A percentile compares a stretch with the other conserved stretches of the same genome.
Evolutionary conservation across 2,888 invertebrate species (phyloP).

Genomic region (Zootermopsis nevadensis): DNA sequence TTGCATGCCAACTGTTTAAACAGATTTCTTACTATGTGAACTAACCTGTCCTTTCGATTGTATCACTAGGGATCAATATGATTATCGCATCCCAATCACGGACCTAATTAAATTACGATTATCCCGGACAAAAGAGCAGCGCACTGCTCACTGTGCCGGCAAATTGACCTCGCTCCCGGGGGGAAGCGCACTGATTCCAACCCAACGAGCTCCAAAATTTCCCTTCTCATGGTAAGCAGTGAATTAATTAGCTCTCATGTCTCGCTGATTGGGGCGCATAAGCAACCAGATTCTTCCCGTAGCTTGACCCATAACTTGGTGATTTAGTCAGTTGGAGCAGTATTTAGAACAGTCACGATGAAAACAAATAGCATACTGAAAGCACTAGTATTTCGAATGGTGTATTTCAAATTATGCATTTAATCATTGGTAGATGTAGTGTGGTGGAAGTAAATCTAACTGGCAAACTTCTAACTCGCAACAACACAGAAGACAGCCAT

Average conservation of each 20-base stretch:
- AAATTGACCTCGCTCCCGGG: conserved; percentile 18
- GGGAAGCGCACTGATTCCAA: neutral
- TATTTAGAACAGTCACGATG: too few species aligned
- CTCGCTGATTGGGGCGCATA: neutral
- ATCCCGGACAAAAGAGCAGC: conserved; percentile 33
- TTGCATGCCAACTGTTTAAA: conserved; percentile 1
- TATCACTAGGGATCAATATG: conserved; percentile 15
- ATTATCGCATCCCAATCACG: conserved; percentile 28
- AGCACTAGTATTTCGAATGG: too few species aligned
- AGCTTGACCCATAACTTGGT: neutral
- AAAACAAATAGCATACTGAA: too few species aligned
- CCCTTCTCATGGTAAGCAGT: conserved; percentile 2
- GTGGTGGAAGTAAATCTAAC: too few species aligned
- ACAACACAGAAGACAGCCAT: too few species aligned
- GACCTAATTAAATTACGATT: conserved; percentile 32
- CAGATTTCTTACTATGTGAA: conserved; percentile 7
- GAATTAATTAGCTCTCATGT: conserved; percentile 19
- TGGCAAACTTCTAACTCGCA: too few species aligned
- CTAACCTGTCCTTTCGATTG: conserved; percentile 2
- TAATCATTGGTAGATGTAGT: too few species aligned
- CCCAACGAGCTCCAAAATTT: conserved; percentile 23
- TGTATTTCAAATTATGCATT: too few species aligned
- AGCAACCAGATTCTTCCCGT: neutral
- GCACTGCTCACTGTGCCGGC: conserved; percentile 25
- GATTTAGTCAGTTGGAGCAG: too few species aligned